Evolutionary conservation across 2,888 invertebrate species (phyloP).

Genomic region (Allygus modestus): DNA sequence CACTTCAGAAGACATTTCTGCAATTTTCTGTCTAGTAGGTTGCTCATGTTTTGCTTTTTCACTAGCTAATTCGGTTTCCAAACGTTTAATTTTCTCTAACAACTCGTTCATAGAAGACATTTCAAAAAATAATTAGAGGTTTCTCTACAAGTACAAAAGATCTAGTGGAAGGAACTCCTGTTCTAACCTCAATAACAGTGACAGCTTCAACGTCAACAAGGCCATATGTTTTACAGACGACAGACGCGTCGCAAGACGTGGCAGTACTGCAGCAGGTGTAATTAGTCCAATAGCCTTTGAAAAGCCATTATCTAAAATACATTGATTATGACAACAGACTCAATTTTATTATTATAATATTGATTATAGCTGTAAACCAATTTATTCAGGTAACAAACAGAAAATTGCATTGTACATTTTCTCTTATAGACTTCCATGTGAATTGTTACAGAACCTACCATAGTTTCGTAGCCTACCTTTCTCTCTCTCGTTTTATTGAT

Average conservation of each 20-base stretch:
- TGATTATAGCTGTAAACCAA: too few species aligned
- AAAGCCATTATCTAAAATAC: too few species aligned
- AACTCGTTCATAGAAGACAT: slow-evolving; percentile 82
- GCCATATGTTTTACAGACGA: slow-evolving; percentile 34
- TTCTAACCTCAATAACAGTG: slow-evolving; percentile 25
- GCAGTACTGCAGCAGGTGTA: background rate
- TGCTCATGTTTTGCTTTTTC: slow-evolving; percentile 73
- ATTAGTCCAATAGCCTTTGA: too few species aligned
- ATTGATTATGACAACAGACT: too few species aligned
- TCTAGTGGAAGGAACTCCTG: background rate
- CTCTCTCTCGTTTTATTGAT: too few species aligned
- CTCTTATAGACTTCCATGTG: too few species aligned
- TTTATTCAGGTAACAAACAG: too few species aligned
- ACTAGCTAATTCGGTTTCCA: slow-evolving; percentile 81
- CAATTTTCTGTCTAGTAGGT: slow-evolving; percentile 82
- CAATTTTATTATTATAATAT: too few species aligned
- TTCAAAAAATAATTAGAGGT: slow-evolving; percentile 72
- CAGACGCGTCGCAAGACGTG: slow-evolving; percentile 1
- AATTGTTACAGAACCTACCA: too few species aligned
- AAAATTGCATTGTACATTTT: too few species aligned
- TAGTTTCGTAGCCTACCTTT: too few species aligned
- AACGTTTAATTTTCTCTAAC: slow-evolving; percentile 79
- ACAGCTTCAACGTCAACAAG: slow-evolving; percentile 13
- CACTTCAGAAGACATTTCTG: slow-evolving; percentile 96
- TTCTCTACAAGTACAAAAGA: background rate